phyloP scores from a whole-genome alignment of 1,140 invertebrate genomes.

The Physella acuta region DNA sequence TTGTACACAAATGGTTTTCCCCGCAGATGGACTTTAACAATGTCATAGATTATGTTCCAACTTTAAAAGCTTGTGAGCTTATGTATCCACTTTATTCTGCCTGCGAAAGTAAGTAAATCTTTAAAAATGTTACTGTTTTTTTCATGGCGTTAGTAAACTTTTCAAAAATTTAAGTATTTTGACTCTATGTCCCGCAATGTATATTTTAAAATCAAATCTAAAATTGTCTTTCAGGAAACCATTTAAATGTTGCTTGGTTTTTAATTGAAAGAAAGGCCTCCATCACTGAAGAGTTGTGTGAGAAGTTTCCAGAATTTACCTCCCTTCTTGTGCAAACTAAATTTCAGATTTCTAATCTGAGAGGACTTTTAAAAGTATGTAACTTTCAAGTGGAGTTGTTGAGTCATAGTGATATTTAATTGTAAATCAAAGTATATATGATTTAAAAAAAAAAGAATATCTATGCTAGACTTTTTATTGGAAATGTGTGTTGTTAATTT shows the following conservation, averaged over 20 bases:
- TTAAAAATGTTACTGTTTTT: too few relatives aligned
- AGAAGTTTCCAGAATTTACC: not conserved
- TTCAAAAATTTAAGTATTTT: too few relatives aligned
- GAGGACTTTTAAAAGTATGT: not conserved
- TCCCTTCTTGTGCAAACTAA: not conserved
- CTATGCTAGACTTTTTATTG: too few relatives aligned
- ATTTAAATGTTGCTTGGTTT: not conserved
- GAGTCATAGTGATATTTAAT: too few relatives aligned
- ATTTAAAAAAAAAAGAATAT: too few relatives aligned
- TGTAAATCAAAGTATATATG: too few relatives aligned
- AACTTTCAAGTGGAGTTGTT: too few relatives aligned
- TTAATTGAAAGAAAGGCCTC: not conserved
- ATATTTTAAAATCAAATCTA: not conserved
- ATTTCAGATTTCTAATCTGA: not conserved
- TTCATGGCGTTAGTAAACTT: too few relatives aligned
- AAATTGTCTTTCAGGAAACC: not conserved
- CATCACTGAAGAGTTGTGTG: not conserved
- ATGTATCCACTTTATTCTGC: constrained; percentile 20
- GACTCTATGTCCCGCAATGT: too few relatives aligned
- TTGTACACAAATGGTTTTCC: constrained; percentile 12
- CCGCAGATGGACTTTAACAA: constrained; percentile 6
- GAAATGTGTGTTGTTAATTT: too few relatives aligned
- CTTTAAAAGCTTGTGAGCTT: not conserved
- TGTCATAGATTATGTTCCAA: constrained; percentile 5
- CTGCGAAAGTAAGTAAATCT: constrained; percentile 18